Evolutionary conservation across 2,888 invertebrate genomes (phyloP).

Genomic region (Halictus ligatus): DNA sequence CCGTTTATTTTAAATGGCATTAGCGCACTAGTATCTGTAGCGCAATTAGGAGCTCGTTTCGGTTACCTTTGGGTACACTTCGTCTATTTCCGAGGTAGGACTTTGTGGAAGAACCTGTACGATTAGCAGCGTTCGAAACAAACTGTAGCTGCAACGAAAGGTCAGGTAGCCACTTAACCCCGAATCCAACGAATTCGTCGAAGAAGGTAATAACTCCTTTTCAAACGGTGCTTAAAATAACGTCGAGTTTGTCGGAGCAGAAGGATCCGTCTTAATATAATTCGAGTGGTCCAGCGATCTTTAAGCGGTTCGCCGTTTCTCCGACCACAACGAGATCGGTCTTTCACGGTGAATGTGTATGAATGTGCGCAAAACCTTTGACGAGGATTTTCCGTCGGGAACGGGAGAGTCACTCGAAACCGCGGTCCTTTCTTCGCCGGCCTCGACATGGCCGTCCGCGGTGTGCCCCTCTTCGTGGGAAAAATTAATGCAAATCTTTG

Average conservation of each 20-base stretch:
- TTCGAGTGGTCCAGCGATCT: slow-evolving; percentile 30
- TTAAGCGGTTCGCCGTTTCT: slow-evolving; percentile 15
- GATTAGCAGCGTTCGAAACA: not conserved
- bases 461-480: slow-evolving; percentile 32
- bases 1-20: not conserved
- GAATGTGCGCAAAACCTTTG: slow-evolving; percentile 30
- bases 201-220: slow-evolving; percentile 60
- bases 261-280: slow-evolving; percentile 61
- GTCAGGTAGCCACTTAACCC: slow-evolving; percentile 44
- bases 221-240: slow-evolving; percentile 57
- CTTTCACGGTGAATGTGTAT: not conserved
- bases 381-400: not conserved
- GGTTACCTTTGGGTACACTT: not conserved
- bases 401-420: slow-evolving; percentile 38
- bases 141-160: slow-evolving; percentile 29
- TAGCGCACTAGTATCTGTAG: not conserved
- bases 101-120: not conserved
- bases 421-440: slow-evolving; percentile 2
- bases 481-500: slow-evolving; percentile 64
- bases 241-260: slow-evolving; percentile 9
- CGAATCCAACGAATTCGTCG: slow-evolving; percentile 57
- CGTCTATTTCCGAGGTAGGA: not conserved
- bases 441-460: slow-evolving; percentile 24
- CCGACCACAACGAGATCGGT: not conserved
- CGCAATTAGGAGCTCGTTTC: not conserved